phyloP scores from a whole-genome alignment of 2,888 invertebrate species.

The Cephalotes varians region DNA sequence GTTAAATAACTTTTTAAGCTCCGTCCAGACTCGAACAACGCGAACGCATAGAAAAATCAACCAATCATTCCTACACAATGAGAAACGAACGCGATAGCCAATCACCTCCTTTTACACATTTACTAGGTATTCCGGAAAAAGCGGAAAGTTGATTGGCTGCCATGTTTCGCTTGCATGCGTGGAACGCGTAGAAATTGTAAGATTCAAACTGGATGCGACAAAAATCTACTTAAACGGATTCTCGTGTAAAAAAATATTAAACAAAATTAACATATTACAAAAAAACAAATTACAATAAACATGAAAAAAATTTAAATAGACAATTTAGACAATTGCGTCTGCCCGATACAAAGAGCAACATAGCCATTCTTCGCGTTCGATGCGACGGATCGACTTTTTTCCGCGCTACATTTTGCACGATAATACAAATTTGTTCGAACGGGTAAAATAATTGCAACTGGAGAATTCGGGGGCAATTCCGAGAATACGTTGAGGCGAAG shows the following conservation, averaged over 20 bases:
- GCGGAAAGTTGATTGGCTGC: constrained; percentile 6
- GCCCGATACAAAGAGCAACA: neutral
- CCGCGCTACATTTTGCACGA: no score
- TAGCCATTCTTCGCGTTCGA: neutral
- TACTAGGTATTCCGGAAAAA: neutral
- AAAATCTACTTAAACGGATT: neutral
- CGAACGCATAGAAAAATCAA: neutral
- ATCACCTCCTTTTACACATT: neutral
- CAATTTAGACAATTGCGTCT: neutral
- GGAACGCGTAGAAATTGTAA: neutral
- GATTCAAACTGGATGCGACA: neutral
- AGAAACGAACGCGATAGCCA: neutral
- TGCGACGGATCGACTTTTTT: neutral
- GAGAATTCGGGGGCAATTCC: neutral
- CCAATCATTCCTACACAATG: neutral
- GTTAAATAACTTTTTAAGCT: neutral
- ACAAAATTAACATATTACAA: neutral
- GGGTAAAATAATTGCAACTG: neutral
- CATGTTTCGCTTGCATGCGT: neutral
- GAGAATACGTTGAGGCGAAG: neutral
- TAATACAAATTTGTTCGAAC: neutral
- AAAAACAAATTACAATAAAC: neutral
- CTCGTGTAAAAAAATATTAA: neutral
- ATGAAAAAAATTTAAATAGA: neutral
- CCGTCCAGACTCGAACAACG: neutral